Evolutionary conservation across 1,140 invertebrate genomes (phyloP).

Genomic region (Drosophila triauraria): DNA sequence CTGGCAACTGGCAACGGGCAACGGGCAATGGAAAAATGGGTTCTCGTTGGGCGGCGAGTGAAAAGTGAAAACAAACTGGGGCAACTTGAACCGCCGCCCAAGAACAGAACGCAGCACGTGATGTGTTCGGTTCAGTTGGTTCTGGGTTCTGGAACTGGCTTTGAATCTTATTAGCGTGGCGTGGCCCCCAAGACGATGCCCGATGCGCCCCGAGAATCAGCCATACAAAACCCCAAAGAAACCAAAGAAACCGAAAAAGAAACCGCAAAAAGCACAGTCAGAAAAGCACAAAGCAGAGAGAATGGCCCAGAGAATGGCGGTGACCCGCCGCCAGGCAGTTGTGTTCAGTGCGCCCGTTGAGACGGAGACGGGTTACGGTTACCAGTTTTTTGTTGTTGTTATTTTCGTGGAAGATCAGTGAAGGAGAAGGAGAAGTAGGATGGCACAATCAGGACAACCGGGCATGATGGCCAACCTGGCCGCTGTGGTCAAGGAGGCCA

Average conservation of each 20-base stretch:
- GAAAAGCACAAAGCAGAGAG: constrained; percentile 2
- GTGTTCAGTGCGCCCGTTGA: constrained; percentile 60
- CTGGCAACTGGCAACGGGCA: background rate
- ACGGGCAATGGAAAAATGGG: background rate
- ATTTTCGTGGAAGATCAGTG: background rate
- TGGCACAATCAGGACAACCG: background rate
- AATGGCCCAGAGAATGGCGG: constrained; percentile 16
- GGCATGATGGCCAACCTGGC: constrained; percentile 48
- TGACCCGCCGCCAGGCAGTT: constrained; percentile 25
- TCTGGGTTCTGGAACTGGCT: constrained; percentile 2
- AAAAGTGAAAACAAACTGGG: constrained; percentile 68
- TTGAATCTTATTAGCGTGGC: constrained; percentile 71
- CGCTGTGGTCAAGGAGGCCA: constrained; percentile 69
- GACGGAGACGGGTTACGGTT: constrained; percentile 34
- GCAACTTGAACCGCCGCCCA: constrained; percentile 58
- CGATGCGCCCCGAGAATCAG: background rate
- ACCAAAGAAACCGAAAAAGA: background rate
- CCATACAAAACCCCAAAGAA: constrained; percentile 28
- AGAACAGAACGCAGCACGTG: constrained; percentile 55
- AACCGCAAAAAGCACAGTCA: constrained; percentile 29
- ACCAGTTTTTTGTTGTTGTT: background rate
- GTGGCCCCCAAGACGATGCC: constrained; percentile 63
- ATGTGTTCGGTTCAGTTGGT: constrained; percentile 23
- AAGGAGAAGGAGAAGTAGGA: background rate
- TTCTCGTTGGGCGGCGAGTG: background rate